phyloP scores from a whole-genome alignment of 2,113 vertebrate species.

The Centropus bengalensis region DNA sequence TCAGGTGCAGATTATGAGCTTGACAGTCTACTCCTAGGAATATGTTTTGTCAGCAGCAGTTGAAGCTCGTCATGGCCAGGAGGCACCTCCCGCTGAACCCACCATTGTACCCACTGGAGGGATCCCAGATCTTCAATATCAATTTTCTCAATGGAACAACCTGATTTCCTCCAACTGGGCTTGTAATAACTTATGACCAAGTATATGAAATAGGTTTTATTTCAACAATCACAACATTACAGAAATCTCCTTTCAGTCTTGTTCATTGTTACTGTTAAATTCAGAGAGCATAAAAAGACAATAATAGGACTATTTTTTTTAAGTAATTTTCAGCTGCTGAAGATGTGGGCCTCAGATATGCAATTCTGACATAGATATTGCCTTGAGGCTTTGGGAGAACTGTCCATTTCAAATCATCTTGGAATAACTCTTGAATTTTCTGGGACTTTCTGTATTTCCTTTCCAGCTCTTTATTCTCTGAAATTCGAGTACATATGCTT shows the following conservation, averaged over 20 bases:
- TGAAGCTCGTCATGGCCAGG: not conserved
- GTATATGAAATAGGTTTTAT: constrained; percentile 15
- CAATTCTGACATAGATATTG: not conserved
- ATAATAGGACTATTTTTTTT: constrained; percentile 13
- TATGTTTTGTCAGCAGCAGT: not conserved
- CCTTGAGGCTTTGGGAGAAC: not conserved
- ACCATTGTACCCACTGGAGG: not conserved
- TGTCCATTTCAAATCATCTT: not conserved
- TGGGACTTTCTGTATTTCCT: not conserved
- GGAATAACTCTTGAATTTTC: not conserved
- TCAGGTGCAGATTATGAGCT: not conserved
- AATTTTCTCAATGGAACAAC: constrained; percentile 38
- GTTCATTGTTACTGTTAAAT: constrained; percentile 18
- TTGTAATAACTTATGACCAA: constrained; percentile 15
- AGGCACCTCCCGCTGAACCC: not conserved
- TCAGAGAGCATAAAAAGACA: not conserved
- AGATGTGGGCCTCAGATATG: not conserved
- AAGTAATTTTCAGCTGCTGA: not conserved
- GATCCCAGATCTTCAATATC: not conserved
- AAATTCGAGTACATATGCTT: not conserved
- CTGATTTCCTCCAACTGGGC: constrained; percentile 42
- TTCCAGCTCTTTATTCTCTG: not conserved
- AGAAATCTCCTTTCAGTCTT: constrained; percentile 21
- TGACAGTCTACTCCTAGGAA: not conserved
- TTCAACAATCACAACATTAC: constrained; percentile 18